phyloP scores from a whole-genome alignment of 2,113 vertebrate species.

The Indicator maculatus region DNA sequence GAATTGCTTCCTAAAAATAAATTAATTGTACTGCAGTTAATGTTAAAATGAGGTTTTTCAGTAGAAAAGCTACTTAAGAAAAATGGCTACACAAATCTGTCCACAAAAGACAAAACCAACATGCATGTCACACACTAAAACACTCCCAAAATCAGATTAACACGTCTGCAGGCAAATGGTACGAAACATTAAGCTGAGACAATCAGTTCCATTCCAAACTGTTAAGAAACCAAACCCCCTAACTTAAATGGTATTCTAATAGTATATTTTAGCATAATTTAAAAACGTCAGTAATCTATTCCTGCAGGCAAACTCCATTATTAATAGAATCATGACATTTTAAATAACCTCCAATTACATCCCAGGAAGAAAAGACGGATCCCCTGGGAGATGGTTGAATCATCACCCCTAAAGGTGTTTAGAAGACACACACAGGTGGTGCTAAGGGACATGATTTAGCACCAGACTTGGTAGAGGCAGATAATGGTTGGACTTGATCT shows the following conservation, averaged over 20 bases:
- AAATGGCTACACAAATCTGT: neutral
- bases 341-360: neutral
- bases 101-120: constrained; percentile 35
- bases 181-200: neutral
- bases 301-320: neutral
- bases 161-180: constrained; percentile 57
- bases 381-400: too few species aligned
- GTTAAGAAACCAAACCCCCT: neutral
- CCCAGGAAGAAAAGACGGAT: neutral
- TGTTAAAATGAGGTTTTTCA: neutral
- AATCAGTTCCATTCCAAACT: neutral
- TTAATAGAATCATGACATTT: neutral
- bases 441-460: too few species aligned
- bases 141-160: constrained; percentile 13
- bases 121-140: constrained; percentile 49
- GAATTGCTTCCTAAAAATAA: neutral
- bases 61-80: neutral
- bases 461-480: too few species aligned
- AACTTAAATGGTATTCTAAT: neutral
- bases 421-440: too few species aligned
- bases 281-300: neutral
- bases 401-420: too few species aligned
- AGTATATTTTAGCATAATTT: neutral
- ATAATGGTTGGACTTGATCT: too few species aligned
- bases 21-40: neutral